Evolutionary conservation across 1,140 invertebrate genomes (phyloP), one percentile per base, ranked within the genome.

Genomic region (Drosophila sechellia): DNA sequence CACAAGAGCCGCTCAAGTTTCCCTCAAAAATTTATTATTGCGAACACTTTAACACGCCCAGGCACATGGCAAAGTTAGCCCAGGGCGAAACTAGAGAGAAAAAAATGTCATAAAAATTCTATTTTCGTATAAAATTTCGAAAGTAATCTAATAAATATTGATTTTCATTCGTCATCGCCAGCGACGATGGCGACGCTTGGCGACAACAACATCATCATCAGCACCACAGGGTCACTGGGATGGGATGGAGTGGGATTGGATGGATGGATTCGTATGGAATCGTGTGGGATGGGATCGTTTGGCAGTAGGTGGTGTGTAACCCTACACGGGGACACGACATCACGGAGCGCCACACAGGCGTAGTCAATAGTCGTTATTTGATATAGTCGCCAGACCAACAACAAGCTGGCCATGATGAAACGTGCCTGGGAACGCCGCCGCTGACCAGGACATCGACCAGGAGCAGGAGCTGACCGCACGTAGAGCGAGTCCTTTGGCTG

Each of bases 111-210:
- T 90, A 90, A 90, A 90, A 90, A 87, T 83, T 90, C 86, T 90
- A 90, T 84, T 87, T 90, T 87, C 87, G 89, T 90, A 87, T 90
- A 90, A 90, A 90, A 90, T 90, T 90, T 90, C 87, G 83, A 91
- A 91, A 91, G 85, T 91, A 91, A 91, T 91, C 86, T 91, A 91
- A 91, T 91, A 91, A 91, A 91, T 91, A 91, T 91, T 91, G 90
- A 91, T 91, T 91, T 91, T 91, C 83, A 90, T 91, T 91, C 85
- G 89, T 90, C 89, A 90, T 89, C 83, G 78, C 49, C 79, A 66
- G 50, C 79, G 84, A 46, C 63, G 55, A 49, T 77, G 59, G 56
- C 79, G 61, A 74, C 80, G 73, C 54, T 77, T 74, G 81, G 58
- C 79, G 80, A 55, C 81, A 74, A 55, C 77, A 78, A 46, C 84